phyloP scores from a whole-genome alignment of 2,888 invertebrate genomes.

The Rhingia campestris region DNA sequence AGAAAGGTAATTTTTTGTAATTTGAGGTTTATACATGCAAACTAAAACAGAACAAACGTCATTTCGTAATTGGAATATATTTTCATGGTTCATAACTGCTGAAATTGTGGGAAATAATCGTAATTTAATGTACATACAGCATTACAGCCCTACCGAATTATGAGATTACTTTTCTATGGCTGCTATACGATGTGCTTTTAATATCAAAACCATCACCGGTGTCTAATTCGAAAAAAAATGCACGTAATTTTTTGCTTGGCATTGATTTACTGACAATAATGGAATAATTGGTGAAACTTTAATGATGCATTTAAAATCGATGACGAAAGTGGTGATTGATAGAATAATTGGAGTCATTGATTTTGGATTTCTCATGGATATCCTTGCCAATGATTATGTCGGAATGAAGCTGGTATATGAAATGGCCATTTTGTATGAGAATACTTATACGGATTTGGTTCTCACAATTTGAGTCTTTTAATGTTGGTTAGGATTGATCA shows the following conservation, averaged over 20 bases:
- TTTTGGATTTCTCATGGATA: background rate
- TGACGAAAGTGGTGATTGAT: conserved; percentile 9
- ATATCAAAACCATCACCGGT: conserved; percentile 25
- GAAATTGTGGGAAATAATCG: conserved; percentile 14
- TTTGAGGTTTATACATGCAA: background rate
- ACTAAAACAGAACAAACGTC: background rate
- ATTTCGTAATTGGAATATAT: background rate
- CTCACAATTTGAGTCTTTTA: too few relatives aligned
- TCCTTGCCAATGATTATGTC: too few relatives aligned
- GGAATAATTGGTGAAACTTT: conserved; percentile 1
- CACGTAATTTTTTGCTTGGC: conserved; percentile 28
- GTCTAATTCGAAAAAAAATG: conserved; percentile 6
- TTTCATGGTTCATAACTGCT: conserved; percentile 41
- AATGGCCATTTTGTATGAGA: too few relatives aligned
- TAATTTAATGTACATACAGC: background rate
- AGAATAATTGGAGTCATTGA: conserved; percentile 12
- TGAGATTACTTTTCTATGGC: too few relatives aligned
- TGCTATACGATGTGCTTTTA: background rate
- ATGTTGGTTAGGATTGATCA: too few relatives aligned
- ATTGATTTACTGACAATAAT: conserved; percentile 9
- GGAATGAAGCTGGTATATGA: too few relatives aligned
- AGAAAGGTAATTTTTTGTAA: background rate
- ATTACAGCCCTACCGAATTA: too few relatives aligned
- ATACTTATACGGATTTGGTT: too few relatives aligned
- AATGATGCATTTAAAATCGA: conserved; percentile 12